These are phyloP conservation scores for Poecilia gillii DNA, from an alignment of 2,797 vertebrate species.

Conservation along the genomic window DNA sequence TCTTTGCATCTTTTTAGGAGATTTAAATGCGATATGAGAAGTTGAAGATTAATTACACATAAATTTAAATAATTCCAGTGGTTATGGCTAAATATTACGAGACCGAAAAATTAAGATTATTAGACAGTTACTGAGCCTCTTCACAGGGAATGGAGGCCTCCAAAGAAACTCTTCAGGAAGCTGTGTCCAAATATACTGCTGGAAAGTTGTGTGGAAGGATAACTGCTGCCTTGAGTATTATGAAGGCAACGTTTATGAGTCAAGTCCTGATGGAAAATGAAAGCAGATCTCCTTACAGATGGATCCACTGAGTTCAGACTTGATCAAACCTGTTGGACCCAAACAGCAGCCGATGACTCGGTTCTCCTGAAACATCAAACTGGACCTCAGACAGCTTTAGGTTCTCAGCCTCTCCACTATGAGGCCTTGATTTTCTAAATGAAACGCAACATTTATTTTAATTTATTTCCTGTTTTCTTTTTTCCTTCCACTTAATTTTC, in stretches of 20 bases:
- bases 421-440: too few relatives aligned
- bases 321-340: background rate
- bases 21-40: background rate
- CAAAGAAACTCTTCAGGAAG: background rate
- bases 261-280: background rate
- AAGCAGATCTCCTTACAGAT: background rate
- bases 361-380: background rate
- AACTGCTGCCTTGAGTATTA: background rate
- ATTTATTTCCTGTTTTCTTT: background rate
- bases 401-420: too few relatives aligned
- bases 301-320: background rate
- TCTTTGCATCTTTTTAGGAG: too few relatives aligned
- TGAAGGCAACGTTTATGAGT: background rate
- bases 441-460: too few relatives aligned
- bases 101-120: background rate
- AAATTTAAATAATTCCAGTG: background rate
- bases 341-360: background rate
- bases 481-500: background rate
- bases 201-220: slow-evolving; percentile 2
- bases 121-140: background rate
- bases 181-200: background rate
- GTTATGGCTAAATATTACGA: background rate
- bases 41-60: background rate
- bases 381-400: too few relatives aligned
- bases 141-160: background rate